Percentiles rank a stretch among this genome's conserved stretches.
Conservation (phyloP, 2,888 invertebrate genomes). For the Agapostemon virescens region DNA sequence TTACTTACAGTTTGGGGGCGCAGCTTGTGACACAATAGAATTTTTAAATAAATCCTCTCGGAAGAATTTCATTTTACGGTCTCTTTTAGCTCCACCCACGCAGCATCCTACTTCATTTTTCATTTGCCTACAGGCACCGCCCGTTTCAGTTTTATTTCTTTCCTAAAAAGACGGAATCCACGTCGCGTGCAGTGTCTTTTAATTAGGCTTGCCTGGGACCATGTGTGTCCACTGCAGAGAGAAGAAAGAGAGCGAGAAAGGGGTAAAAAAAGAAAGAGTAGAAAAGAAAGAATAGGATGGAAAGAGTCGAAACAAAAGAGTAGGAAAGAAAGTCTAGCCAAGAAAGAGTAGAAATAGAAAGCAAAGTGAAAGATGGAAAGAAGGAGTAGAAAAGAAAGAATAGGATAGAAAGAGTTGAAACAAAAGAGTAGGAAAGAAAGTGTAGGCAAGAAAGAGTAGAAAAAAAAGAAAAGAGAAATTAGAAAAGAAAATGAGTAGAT, state of each 20-base stretch:
- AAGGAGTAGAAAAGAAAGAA: no score
- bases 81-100: background rate
- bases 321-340: no score
- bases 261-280: background rate
- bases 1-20: background rate
- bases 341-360: no score
- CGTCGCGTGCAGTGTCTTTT: background rate
- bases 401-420: no score
- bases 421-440: no score
- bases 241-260: background rate
- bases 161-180: background rate
- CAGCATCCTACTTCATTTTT: background rate
- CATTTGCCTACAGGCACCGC: slow-evolving; percentile 3
- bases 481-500: no score
- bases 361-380: no score
- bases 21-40: background rate
- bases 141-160: background rate
- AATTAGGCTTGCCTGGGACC: background rate
- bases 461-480: no score
- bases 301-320: no score
- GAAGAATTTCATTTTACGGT: slow-evolving; percentile 5
- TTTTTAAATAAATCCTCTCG: background rate
- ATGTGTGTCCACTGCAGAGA: background rate
- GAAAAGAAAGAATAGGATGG: no score
- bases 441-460: no score